Evolutionary conservation across 2,113 vertebrate genomes (phyloP), one percentile per base, ranked within the genome.

Genomic region (Pteropus alecto): DNA sequence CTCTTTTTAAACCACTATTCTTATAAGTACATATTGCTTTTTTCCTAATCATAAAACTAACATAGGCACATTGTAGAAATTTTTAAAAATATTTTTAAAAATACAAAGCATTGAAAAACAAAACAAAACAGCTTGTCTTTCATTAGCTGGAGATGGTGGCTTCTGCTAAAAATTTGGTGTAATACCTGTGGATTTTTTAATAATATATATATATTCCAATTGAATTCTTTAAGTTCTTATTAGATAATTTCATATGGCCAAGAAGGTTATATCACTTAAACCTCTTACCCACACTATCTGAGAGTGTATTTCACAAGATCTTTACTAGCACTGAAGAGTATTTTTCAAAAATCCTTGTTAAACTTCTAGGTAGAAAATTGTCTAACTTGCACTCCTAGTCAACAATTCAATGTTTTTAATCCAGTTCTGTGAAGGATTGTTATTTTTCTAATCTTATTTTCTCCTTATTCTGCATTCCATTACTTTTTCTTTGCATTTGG

Each of bases 11-110:
- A 85, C 18, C 8, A 41, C 19, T 86, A 56, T 93, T 84, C 83
- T 77, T 77, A 46, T 70, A 84, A 94, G 22, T 73, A 0, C 77
- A 7, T 84, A 38, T 82, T 82, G 6, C 35, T 78, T n/a, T 73
- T 94, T 91, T 88, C 26, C 35, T 95, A 78, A 79, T 83, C 78
- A 70, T 54, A 90, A 78, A 89, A 87, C 18, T 89, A 89, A 65
- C 26, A 87, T 56, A 41, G 26, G 35, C 43, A 89, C 41, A 65
- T n/a, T 54, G 5, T 93, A 92, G 73, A 94, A 63, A 85, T 67
- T 63, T 65, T 79, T 26, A 4, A 63, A 92, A 71, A 43, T 35
- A 54, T 41, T 93, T 60, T 54, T 22, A 16, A 46, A 89, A 86
- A 35, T 83, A 71, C 1, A 95, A 92, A 92, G 48, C 33, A 71